Evolutionary conservation across 2,888 invertebrate genomes (phyloP), one percentile per base, ranked within the genome.

Genomic region (Drosophila conformis): DNA sequence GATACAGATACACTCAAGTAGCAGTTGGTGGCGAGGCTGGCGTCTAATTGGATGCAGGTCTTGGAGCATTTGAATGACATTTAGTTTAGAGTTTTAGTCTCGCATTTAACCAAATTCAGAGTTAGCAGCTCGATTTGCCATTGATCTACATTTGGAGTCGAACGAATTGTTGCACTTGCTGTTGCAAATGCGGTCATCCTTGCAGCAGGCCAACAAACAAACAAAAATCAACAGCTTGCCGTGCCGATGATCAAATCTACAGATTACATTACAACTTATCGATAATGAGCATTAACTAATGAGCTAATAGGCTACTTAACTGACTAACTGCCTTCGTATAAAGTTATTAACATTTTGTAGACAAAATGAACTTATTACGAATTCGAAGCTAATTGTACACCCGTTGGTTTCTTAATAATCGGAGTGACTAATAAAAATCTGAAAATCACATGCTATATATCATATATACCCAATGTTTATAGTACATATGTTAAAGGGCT

Each of bases 91-190:
- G 78, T 72, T 68, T 58, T 61, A 70, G 63, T 69, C 73, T 73
- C 72, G 77, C 57, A 72, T 78, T 89, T 77, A 86, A 84, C 86
- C 90, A 90, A 89, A 89, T 84, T 88, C 83, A 87, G 80, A 67
- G 57, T 64, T 65, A 69, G 70, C 58, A 72, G 69, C 69, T 74
- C 71, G 71, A 40, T 83, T 86, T 90, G 88, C 90, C 88, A 88
- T 88, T 88, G 88, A 88, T 90, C 88, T 88, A 88, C 91, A 88
- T 88, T 77, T 69, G 69, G 46, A 64, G 73, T 63, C 62, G 66
- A 51, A 35, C 58, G 40, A 65, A 69, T 56, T 64, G 69, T 57
- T 73, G 76, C 57, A 74, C 60, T 74, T 74, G 29, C 25, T 56
- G 46, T 35, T 38, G 31, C 42, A 82, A 87, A 88, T 90, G 89